These are phyloP conservation scores for Callyntrura guangdongensis DNA, from an alignment of 2,888 invertebrate genomes.

Conservation along the genomic window DNA sequence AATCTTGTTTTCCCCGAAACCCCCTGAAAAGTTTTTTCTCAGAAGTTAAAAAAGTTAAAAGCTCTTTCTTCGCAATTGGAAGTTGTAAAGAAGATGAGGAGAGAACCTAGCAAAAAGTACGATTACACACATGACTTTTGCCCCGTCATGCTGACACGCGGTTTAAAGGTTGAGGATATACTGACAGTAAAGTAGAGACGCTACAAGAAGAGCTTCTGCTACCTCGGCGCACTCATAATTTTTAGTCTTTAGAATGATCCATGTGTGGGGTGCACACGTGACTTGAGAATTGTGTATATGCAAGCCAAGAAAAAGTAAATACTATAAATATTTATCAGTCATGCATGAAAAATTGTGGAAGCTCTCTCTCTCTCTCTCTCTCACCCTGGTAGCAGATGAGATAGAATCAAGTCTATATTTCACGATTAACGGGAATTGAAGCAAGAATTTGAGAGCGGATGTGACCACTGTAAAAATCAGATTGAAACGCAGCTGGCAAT, in stretches of 20 bases:
- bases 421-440: constrained; percentile 41
- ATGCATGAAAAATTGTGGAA: constrained; percentile 47
- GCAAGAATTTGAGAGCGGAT: constrained; percentile 43
- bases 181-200: background rate
- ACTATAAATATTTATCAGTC: constrained; percentile 57
- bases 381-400: constrained; percentile 18
- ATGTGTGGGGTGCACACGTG: background rate
- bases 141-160: constrained; percentile 17
- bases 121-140: constrained; percentile 43
- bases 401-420: constrained; percentile 33
- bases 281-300: constrained; percentile 6
- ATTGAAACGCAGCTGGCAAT: constrained; percentile 58
- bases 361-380: background rate
- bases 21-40: constrained; percentile 26
- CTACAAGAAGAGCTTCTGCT: background rate
- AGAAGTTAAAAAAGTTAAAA: constrained; percentile 43
- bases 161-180: constrained; percentile 47
- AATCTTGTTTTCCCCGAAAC: background rate
- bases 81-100: constrained; percentile 7
- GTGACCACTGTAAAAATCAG: constrained; percentile 55
- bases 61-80: constrained; percentile 31
- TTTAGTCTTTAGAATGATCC: constrained; percentile 3
- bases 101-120: constrained; percentile 1
- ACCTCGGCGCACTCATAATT: background rate
- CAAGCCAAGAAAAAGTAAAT: constrained; percentile 42